Evolutionary conservation across 2,888 invertebrate species (phyloP).

Genomic region (Drosophila infuscata): DNA sequence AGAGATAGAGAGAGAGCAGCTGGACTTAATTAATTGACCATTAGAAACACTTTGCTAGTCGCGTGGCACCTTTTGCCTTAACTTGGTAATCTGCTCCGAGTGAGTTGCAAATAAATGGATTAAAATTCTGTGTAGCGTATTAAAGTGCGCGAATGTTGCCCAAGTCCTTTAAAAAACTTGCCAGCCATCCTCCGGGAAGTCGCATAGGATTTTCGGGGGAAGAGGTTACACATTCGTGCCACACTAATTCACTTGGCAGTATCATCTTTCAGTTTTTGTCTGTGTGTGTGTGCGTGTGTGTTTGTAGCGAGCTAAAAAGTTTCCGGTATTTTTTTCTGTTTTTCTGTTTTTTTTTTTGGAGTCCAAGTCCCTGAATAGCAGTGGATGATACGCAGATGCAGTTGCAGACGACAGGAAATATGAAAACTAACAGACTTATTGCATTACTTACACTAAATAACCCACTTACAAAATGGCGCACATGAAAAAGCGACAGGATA

Average conservation of each 20-base stretch:
- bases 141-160: constrained; percentile 44
- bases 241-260: constrained; percentile 72
- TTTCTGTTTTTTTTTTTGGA: constrained; percentile 18
- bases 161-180: constrained; percentile 25
- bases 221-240: constrained; percentile 47
- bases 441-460: constrained; percentile 80
- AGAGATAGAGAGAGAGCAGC: constrained; percentile 27
- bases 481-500: constrained; percentile 38
- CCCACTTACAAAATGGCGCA: constrained; percentile 76
- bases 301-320: constrained; percentile 43
- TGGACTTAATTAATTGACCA: constrained; percentile 65
- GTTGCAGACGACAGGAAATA: constrained; percentile 65
- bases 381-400: constrained; percentile 61
- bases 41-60: constrained; percentile 59
- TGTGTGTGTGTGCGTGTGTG: constrained; percentile 17
- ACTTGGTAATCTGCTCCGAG: constrained; percentile 54
- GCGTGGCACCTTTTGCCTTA: constrained; percentile 51
- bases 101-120: constrained; percentile 57
- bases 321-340: constrained; percentile 17
- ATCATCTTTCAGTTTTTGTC: constrained; percentile 54
- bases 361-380: constrained; percentile 29
- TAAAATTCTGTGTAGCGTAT: constrained; percentile 59
- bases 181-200: background rate
- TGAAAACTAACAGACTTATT: constrained; percentile 76
- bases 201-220: background rate